phyloP scores from a whole-genome alignment of 2,888 invertebrate species.

The Polydesmus complanatus region DNA sequence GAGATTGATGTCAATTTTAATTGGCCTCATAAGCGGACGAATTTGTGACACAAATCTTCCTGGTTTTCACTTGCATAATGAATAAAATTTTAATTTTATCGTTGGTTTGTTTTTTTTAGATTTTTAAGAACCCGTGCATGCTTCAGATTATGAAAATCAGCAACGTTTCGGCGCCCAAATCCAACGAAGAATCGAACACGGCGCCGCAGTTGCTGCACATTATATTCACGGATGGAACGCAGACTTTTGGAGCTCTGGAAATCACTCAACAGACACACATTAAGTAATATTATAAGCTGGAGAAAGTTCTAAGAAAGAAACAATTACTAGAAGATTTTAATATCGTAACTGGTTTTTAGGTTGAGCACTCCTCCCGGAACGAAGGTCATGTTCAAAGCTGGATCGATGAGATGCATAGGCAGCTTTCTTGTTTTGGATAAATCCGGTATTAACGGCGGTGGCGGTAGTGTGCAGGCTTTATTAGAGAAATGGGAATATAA shows the following conservation, averaged over 20 bases:
- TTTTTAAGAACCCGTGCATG: constrained; percentile 40
- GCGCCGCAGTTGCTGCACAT: constrained; percentile 74
- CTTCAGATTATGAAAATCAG: constrained; percentile 76
- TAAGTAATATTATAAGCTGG: constrained; percentile 29
- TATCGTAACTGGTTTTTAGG: constrained; percentile 30
- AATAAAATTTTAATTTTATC: constrained; percentile 24
- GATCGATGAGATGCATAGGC: constrained; percentile 47
- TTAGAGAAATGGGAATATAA: constrained; percentile 78
- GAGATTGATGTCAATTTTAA: not conserved
- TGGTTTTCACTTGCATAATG: not conserved
- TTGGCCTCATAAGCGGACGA: not conserved
- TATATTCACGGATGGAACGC: constrained; percentile 70
- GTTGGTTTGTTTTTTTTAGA: constrained; percentile 22
- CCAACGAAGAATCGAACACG: constrained; percentile 65
- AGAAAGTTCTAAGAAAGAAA: not conserved
- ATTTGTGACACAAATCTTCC: not conserved
- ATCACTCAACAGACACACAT: constrained; percentile 52
- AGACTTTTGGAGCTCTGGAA: constrained; percentile 62
- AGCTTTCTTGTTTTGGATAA: constrained; percentile 59
- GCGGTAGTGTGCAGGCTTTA: constrained; percentile 68
- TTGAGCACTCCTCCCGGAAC: constrained; percentile 80
- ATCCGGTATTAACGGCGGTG: constrained; percentile 53
- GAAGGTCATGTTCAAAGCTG: constrained; percentile 48
- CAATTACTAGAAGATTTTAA: not conserved
- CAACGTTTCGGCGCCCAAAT: constrained; percentile 79